Conservation (phyloP, 92 coral and sea anemone species). For the Epizoanthus ramosus region DNA sequence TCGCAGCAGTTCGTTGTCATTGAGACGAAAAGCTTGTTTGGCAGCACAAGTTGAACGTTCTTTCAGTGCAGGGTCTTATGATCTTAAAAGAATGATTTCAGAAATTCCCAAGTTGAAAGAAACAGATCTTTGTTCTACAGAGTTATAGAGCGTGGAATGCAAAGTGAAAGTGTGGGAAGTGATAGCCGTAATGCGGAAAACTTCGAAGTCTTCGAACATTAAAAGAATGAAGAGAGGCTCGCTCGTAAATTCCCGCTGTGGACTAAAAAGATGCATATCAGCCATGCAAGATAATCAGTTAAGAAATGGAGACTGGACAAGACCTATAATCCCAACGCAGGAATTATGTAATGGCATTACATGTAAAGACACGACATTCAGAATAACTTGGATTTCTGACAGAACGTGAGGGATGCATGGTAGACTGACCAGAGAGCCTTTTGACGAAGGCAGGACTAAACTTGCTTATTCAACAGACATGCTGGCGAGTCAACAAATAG, state of each 20-base stretch:
- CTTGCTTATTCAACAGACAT: slow-evolving; percentile 6
- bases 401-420: background rate
- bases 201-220: background rate
- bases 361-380: background rate
- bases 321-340: no score
- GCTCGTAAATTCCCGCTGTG: background rate
- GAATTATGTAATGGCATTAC: no score
- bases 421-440: no score
- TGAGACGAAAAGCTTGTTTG: slow-evolving; percentile 10
- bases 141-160: background rate
- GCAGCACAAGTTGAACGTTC: slow-evolving; percentile 28
- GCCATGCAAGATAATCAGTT: no score
- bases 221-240: background rate
- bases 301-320: no score
- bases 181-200: background rate
- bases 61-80: slow-evolving; percentile 11
- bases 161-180: background rate
- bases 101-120: slow-evolving; percentile 17
- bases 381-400: background rate
- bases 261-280: background rate
- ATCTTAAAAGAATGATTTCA: background rate
- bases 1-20: slow-evolving; percentile 20
- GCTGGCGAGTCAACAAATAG: slow-evolving; percentile 4
- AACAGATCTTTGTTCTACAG: slow-evolving; percentile 41
- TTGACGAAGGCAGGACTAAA: background rate